Percentiles rank a stretch among this genome's conserved stretches.
These are phyloP conservation scores for Saccostrea glomerata DNA, from an alignment of 1,140 invertebrate species.

Conservation along the genomic window DNA sequence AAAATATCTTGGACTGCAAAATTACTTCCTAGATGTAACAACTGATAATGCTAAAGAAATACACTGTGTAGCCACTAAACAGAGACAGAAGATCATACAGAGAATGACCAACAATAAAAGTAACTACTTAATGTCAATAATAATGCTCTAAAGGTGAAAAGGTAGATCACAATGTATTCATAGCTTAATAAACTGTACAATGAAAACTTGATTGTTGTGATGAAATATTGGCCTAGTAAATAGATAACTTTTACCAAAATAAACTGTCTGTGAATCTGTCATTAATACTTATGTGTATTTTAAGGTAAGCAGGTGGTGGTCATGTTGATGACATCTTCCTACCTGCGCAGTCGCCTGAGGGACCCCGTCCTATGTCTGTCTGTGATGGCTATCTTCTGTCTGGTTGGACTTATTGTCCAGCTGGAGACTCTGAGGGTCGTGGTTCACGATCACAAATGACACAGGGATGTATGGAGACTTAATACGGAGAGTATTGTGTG, in stretches of 20 bases:
- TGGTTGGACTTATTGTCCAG: slow-evolving; percentile 50
- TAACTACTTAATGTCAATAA: background rate
- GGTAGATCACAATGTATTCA: no score
- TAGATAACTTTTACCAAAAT: no score
- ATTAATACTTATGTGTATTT: background rate
- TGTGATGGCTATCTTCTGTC: slow-evolving; percentile 25
- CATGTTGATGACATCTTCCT: slow-evolving; percentile 51
- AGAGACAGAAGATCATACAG: slow-evolving; percentile 48
- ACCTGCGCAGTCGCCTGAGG: slow-evolving; percentile 45
- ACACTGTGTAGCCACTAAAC: slow-evolving; percentile 39
- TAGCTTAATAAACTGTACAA: no score
- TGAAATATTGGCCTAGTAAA: no score
- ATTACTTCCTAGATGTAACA: slow-evolving; percentile 52
- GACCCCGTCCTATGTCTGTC: slow-evolving; percentile 47
- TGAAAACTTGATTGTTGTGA: no score
- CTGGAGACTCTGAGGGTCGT: slow-evolving; percentile 35
- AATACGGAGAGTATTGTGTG: background rate
- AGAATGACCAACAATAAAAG: slow-evolving; percentile 33
- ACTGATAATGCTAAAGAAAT: slow-evolving; percentile 40
- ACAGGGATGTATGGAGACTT: no score
- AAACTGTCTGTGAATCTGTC: no score
- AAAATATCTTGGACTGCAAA: slow-evolving; percentile 52
- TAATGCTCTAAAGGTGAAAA: no score
- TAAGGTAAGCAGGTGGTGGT: slow-evolving; percentile 44
- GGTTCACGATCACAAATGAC: background rate